Base-by-base conservation (phyloP, 2,888 invertebrate genomes). In the Invenusta paracnida region DNA sequence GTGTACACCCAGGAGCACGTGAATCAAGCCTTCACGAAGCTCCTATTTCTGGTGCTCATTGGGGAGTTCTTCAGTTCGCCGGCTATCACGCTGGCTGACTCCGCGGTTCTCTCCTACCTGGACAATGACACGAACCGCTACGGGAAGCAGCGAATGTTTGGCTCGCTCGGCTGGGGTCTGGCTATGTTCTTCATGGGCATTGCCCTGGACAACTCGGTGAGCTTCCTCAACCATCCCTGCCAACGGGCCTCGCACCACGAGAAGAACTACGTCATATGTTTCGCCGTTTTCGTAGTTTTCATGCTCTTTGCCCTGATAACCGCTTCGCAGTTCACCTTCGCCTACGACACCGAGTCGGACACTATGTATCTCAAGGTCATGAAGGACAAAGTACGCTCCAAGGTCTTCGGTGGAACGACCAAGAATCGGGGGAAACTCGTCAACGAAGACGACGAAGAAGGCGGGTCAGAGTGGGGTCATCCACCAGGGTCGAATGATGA, bases 1-100 rank as follows among this genome's bases (percentile, higher is more conserved):
- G 96, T 98, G 30, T 99, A 98, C 92, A 94, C 94, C 86, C 91
- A 93, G 87, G 93, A 94, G 90, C 97, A 97, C 90, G 96, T 99
- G 30, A 95, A 97, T 92, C 96, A 96, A 92, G 96, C 96, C 0
- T 99, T 99, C 93, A 96, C 98, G 92, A 93, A 98, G 66, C 93
- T 99, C 67, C 93, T 98, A 85, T 93, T 99, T 81, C 93, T 99
- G 85, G 96, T 99, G 17, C 94, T 97, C 30, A 95, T 98, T 86
- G 98, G 98, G 0, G 99, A 99, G 92, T 98, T 98, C 93, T 97
- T 98, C 92, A 95, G 96, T 89, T 96, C 97, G 0, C 98, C 98
- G 0, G 96, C 97, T 66, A 92, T 98, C 88, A 96, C 97, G 0
- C 93, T 98, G 84, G 98, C 97, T 0, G 90, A 92, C 95, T 73